These are phyloP conservation scores for Mylabris sibirica DNA, from an alignment of 2,888 invertebrate species.

Conservation along the genomic window DNA sequence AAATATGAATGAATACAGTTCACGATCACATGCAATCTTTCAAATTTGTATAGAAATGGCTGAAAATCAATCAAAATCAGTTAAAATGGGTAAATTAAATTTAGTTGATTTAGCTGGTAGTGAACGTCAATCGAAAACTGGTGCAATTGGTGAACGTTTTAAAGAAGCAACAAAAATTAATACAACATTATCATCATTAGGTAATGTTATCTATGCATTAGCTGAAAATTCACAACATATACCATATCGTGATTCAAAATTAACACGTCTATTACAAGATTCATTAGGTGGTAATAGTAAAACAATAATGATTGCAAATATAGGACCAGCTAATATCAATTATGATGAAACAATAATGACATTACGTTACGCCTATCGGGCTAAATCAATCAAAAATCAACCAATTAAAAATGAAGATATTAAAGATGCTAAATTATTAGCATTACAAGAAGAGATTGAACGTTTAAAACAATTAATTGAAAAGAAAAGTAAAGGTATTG, in stretches of 20 bases:
- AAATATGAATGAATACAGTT: conserved; percentile 89
- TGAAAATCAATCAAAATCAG: conserved; percentile 68
- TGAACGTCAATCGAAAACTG: conserved; percentile 96
- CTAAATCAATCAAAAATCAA: conserved; percentile 98
- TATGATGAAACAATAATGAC: conserved; percentile 98
- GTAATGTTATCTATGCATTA: conserved; percentile 97
- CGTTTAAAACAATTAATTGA: conserved; percentile 61
- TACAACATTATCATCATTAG: conserved; percentile 94
- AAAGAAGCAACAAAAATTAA: conserved; percentile 98
- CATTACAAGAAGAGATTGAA: conserved; percentile 95
- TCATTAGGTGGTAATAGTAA: conserved; percentile 94
- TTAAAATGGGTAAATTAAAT: conserved; percentile 92
- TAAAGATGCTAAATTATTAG: conserved; percentile 91
- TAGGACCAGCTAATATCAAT: conserved; percentile 97
- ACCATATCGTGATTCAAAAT: conserved; percentile 96
- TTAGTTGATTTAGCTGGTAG: conserved; percentile 98
- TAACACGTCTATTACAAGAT: conserved; percentile 95
- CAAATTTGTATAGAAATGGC: conserved; percentile 97
- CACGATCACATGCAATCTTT: conserved; percentile 97
- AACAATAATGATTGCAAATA: conserved; percentile 99
- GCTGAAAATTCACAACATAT: conserved; percentile 95
- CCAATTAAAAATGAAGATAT: conserved; percentile 99
- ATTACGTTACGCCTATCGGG: conserved; percentile 91
- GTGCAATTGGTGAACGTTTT: conserved; percentile 90
- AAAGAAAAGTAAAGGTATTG: conserved; percentile 52